Evolutionary conservation across 2,113 vertebrate genomes (phyloP).

Genomic region (Colistium nudipinnis): DNA sequence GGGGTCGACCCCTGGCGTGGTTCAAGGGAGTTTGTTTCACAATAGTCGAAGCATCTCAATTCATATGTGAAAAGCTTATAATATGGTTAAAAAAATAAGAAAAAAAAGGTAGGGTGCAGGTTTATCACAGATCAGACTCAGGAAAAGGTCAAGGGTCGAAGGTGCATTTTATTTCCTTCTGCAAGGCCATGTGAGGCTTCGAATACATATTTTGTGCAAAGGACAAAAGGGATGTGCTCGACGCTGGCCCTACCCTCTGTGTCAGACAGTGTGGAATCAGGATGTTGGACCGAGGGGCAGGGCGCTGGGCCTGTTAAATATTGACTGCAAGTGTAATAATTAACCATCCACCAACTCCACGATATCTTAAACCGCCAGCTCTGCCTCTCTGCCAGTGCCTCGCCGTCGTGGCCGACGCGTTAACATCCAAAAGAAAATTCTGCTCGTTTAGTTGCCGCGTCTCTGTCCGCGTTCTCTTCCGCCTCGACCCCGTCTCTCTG

Average conservation of each 20-base stretch:
- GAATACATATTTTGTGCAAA: constrained; percentile 41
- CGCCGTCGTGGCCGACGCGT: constrained; percentile 50
- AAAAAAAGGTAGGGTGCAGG: too few species aligned
- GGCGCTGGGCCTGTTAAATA: constrained; percentile 82
- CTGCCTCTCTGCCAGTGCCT: constrained; percentile 69
- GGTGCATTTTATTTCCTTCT: not conserved
- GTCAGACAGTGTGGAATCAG: constrained; percentile 77
- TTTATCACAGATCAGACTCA: too few species aligned
- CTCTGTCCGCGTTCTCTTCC: not conserved
- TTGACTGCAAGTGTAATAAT: constrained; percentile 83
- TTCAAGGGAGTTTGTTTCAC: too few species aligned
- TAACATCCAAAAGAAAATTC: constrained; percentile 12
- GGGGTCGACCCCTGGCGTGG: too few species aligned
- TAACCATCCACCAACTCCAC: constrained; percentile 77
- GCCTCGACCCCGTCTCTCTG: not conserved
- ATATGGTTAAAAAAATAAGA: too few species aligned
- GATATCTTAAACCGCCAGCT: constrained; percentile 78
- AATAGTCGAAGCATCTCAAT: too few species aligned
- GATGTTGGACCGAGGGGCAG: constrained; percentile 82
- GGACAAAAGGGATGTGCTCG: constrained; percentile 69
- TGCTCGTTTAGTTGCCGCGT: not conserved
- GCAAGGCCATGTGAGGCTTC: constrained; percentile 7
- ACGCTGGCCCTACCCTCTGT: constrained; percentile 63
- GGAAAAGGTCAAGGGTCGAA: too few species aligned
- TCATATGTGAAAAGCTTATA: too few species aligned